Base-by-base conservation (phyloP, 2,888 invertebrate species). In the Gibbula magus region DNA sequence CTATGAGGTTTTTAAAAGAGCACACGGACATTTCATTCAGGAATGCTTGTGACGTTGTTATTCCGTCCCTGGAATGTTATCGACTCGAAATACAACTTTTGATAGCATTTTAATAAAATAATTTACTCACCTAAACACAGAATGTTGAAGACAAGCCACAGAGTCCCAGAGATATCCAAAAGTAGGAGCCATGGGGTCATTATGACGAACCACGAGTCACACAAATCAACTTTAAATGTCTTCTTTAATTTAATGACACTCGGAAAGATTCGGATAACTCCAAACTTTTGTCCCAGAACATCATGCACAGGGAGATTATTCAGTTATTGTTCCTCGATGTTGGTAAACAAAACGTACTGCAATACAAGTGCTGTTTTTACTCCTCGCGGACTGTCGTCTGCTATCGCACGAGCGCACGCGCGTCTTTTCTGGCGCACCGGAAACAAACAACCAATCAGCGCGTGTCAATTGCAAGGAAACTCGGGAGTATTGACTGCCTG, bases 401-500 rank as follows among this genome's bases (percentile, higher is more conserved):
- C 39, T 70, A 70, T 39, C n/a, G 39, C 39, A 70, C 39, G 70
- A 70, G 70, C 70, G 70, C 32, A 70, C 70, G 75, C 75, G 52
- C 32, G 25, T 54, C 75, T 75, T 51, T 29, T 75, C 32, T 25
- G 54, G 53, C 52, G n/a, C 75, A 54, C 75, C 52, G 75, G 75
- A 75, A 75, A 75, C 75, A 75, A 75, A 75, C 75, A 75, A 54
- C 75, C 75, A 75, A 75, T 75, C 75, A 75, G 53, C 75, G 75
- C 75, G 52, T 75, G 75, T 75, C 52, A 54, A 75, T 75, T 52
- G 53, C 75, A 75, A 29, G 70, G 70, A 70, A 70, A 70, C 70
- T 70, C 70, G 32, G 20, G 70, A 70, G 61, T 70, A 70, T 70
- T 70, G 70, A 70, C 70, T 70, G 70, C 29, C 18, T 70, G 70